Conservation (phyloP, 2,888 invertebrate genomes). For the Pelosia muscerda region DNA sequence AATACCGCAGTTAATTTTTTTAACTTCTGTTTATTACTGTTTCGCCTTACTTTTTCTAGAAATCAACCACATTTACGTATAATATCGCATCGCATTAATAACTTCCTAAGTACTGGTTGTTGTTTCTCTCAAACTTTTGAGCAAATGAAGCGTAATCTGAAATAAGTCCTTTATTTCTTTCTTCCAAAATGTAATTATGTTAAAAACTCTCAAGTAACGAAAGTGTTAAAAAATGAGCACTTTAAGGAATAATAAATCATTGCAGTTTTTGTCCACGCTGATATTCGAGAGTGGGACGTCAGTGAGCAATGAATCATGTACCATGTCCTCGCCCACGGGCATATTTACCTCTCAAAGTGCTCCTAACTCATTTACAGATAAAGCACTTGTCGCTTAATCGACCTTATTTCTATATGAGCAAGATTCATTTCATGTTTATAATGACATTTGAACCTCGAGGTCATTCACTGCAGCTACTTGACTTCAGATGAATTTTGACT, state of each 20-base stretch:
- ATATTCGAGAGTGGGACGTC: slow-evolving; percentile 68
- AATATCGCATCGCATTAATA: slow-evolving; percentile 17
- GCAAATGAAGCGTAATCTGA: slow-evolving; percentile 34
- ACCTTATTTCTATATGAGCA: slow-evolving; percentile 57
- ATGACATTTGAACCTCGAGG: slow-evolving; percentile 56
- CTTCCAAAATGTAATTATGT: slow-evolving; percentile 37
- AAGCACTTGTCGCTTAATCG: slow-evolving; percentile 50
- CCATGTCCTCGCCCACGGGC: slow-evolving; percentile 75
- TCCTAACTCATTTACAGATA: slow-evolving; percentile 59
- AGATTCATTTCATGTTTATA: slow-evolving; percentile 49
- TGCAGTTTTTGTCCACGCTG: slow-evolving; percentile 55
- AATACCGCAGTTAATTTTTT: slow-evolving; percentile 51
- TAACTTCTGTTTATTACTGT: slow-evolving; percentile 47
- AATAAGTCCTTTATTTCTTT: slow-evolving; percentile 41
- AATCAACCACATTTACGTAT: slow-evolving; percentile 52
- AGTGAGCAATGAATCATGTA: slow-evolving; percentile 76
- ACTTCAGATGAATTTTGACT: slow-evolving; percentile 57
- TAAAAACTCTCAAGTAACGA: slow-evolving; percentile 34
- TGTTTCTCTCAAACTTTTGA: slow-evolving; percentile 25
- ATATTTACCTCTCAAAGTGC: slow-evolving; percentile 73
- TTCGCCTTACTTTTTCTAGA: slow-evolving; percentile 50
- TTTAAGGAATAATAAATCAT: slow-evolving; percentile 61
- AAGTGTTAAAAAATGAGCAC: slow-evolving; percentile 48
- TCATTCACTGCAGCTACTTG: slow-evolving; percentile 71
- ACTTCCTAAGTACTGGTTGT: slow-evolving; percentile 18